Conservation (phyloP, 2,888 invertebrate species). For the Anthoptus insignis region DNA sequence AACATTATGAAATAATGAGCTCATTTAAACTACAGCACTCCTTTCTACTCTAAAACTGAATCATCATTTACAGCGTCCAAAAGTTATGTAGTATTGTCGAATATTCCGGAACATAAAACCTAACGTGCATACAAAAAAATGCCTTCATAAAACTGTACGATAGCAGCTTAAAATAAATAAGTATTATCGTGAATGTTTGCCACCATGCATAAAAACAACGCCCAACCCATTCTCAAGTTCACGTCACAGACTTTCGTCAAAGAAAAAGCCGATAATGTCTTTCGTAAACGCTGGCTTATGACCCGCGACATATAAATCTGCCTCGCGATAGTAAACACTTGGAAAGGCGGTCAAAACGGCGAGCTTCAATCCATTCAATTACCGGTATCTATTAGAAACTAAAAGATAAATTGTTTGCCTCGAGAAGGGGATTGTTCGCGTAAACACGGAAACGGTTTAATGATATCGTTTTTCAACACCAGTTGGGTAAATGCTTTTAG, state of each 20-base stretch:
- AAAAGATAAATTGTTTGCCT: conserved; percentile 24
- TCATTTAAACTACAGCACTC: no score
- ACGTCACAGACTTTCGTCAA: conserved; percentile 76
- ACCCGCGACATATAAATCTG: conserved; percentile 57
- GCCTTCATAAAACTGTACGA: no score
- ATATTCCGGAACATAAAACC: no score
- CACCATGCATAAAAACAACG: neutral
- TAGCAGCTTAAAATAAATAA: no score
- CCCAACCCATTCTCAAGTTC: conserved; percentile 47
- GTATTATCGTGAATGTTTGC: no score
- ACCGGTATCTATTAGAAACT: conserved; percentile 23
- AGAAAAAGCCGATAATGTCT: conserved; percentile 63
- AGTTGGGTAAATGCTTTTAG: conserved; percentile 27
- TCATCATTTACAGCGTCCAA: no score
- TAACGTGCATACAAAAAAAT: no score
- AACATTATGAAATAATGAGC: no score
- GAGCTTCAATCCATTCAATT: conserved; percentile 26
- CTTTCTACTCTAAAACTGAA: no score
- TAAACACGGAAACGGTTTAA: conserved; percentile 9
- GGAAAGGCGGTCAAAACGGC: conserved; percentile 47
- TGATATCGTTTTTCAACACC: conserved; percentile 21
- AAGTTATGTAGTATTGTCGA: no score
- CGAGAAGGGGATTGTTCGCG: conserved; percentile 11
- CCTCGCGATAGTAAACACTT: conserved; percentile 36
- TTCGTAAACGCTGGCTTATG: conserved; percentile 61